Conservation (phyloP, 1,140 invertebrate genomes). For the Sinonovacula constricta region DNA sequence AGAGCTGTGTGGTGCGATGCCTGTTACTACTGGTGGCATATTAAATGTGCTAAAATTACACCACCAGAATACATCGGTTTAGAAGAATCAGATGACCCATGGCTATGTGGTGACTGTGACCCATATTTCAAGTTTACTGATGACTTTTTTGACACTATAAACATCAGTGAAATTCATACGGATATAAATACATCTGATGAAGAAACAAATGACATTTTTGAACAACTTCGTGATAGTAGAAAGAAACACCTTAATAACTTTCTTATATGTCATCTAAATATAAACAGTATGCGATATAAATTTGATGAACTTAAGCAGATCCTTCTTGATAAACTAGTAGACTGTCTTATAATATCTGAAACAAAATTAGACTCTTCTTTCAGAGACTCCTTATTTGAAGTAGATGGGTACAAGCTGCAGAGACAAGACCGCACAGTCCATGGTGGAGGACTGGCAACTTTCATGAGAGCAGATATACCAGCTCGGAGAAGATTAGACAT, state of each 20-base stretch:
- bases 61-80: no score
- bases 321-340: conserved; percentile 20
- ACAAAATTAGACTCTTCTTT: conserved; percentile 38
- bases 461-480: conserved; percentile 10
- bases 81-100: background rate
- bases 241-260: conserved; percentile 37
- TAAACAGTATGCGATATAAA: conserved; percentile 47
- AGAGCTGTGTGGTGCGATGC: background rate
- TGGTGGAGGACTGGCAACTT: conserved; percentile 21
- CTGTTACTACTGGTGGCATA: conserved; percentile 14
- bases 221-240: background rate
- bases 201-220: background rate
- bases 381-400: background rate
- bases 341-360: conserved; percentile 34
- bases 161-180: background rate
- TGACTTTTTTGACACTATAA: background rate
- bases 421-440: background rate
- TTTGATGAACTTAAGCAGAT: conserved; percentile 29
- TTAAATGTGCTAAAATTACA: conserved; percentile 27
- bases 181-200: background rate
- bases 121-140: background rate
- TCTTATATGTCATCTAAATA: conserved; percentile 26
- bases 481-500: conserved; percentile 3
- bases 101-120: background rate
- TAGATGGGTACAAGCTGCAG: background rate